Evolutionary conservation across 2,113 vertebrate species (phyloP), one percentile per base, ranked within the genome.

Genomic region (Empidonax traillii): DNA sequence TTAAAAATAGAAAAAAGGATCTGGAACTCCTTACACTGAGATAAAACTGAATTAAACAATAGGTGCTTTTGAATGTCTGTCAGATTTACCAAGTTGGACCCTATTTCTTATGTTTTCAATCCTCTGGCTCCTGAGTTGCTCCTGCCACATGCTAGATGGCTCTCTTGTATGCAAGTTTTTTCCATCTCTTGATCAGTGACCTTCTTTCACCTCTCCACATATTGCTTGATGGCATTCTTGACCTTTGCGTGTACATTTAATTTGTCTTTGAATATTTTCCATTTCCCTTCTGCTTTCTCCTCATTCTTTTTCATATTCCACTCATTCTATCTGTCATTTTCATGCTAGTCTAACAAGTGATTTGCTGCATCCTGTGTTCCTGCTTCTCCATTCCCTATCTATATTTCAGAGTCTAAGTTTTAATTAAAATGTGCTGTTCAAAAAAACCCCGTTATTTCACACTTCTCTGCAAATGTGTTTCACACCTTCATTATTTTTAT

Each of bases 191-290:
- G 6, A 59, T 61, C 7, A 0, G 7, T 78, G 88, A 93, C 90
- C 91, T 84, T 18, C 58, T 82, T 67, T 90, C 74, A 71, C 82
- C 68, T 74, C 43, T 90, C 28, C 19, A 41, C 61, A 59, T 92
- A 93, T 91, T 95, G 89, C 83, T 94, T 44, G 74, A 55, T 80
- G 66, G 31, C 85, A 51, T 88, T 79, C 62, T 94, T 95, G 85
- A 96, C 88, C 94, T 78, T 93, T 84, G 80, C 39, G 65, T 41
- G 20, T 61, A 86, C 24, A n/a, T 78, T 93, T 87, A 89, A 96
- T 96, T 91, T 94, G 37, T 65, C 63, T 81, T 93, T 37, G 59
- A 94, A 61, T 94, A 76, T 86, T 93, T 96, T 39, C 61, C 14
- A 63, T 96, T 97, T 95, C 61, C 78, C 30, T 58, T 84, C 47